These are phyloP conservation scores for Psilopogon haemacephalus DNA, from an alignment of 2,113 vertebrate species.

Conservation along the genomic window DNA sequence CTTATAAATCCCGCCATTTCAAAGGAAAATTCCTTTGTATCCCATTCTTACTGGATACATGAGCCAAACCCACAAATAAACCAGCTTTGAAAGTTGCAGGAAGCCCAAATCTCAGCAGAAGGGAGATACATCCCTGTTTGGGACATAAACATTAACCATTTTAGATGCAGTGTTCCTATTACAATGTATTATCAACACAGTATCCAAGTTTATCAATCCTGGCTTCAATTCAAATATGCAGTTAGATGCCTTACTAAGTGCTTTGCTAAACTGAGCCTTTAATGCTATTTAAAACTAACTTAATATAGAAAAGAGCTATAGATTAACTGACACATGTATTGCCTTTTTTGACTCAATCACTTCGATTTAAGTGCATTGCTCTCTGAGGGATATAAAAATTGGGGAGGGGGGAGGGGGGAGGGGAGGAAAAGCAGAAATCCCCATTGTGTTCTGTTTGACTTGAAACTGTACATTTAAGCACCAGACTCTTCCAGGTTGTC, in stretches of 20 bases:
- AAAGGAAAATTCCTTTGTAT: not conserved
- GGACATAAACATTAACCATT: not conserved
- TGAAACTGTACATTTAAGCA: constrained; percentile 15
- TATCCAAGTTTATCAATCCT: constrained; percentile 60
- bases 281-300: constrained; percentile 63
- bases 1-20: not conserved
- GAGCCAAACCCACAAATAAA: not conserved
- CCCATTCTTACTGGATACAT: not conserved
- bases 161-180: not conserved
- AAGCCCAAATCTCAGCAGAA: not conserved
- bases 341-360: constrained; percentile 1
- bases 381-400: not conserved
- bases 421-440: not conserved
- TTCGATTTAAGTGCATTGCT: not conserved
- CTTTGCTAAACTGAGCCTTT: constrained; percentile 53
- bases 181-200: not conserved
- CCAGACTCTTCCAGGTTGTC: not conserved
- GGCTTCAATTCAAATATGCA: constrained; percentile 56
- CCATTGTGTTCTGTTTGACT: not conserved
- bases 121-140: not conserved
- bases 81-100: not conserved
- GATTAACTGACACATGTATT: constrained; percentile 38
- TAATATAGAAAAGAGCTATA: constrained; percentile 54
- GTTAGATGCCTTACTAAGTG: constrained; percentile 55
- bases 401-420: rapidly evolving